These are phyloP conservation scores for Andrena cerasifolii DNA, from an alignment of 1,140 invertebrate genomes.

Conservation along the genomic window DNA sequence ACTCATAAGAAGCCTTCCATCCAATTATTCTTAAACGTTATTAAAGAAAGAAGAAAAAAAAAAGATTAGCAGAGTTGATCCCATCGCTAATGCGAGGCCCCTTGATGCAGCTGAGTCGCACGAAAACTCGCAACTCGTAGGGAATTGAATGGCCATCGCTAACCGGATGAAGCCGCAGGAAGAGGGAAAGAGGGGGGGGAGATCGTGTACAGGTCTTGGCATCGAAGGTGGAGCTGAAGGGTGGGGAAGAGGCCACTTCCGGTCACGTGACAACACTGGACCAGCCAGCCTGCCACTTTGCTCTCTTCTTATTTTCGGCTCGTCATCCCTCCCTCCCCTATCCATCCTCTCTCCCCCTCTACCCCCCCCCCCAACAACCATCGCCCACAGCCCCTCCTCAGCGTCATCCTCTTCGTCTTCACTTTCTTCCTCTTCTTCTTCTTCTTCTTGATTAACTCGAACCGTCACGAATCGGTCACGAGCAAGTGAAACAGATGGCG, in stretches of 20 bases:
- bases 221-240: constrained; percentile 43
- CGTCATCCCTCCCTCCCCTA: constrained; percentile 66
- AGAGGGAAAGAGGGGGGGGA: not conserved
- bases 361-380: not conserved
- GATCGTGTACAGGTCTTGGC: constrained; percentile 37
- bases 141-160: constrained; percentile 51
- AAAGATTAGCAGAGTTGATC: too few species aligned
- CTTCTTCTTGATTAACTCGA: constrained; percentile 57
- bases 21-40: too few species aligned
- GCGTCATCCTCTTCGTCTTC: constrained; percentile 59
- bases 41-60: too few species aligned
- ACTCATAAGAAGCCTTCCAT: too few species aligned
- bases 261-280: constrained; percentile 80
- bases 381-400: constrained; percentile 66
- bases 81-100: too few species aligned
- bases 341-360: constrained; percentile 14
- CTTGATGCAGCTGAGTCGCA: constrained; percentile 14
- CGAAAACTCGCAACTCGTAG: constrained; percentile 30
- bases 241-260: constrained; percentile 76
- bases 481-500: constrained; percentile 38
- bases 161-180: constrained; percentile 36
- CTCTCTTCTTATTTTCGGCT: constrained; percentile 82
- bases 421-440: constrained; percentile 67
- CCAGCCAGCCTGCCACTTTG: constrained; percentile 80
- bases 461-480: constrained; percentile 58